Evolutionary conservation across 1,140 invertebrate genomes (phyloP), one percentile per base, ranked within the genome.

Genomic region (Gonioctena quinquepunctata): DNA sequence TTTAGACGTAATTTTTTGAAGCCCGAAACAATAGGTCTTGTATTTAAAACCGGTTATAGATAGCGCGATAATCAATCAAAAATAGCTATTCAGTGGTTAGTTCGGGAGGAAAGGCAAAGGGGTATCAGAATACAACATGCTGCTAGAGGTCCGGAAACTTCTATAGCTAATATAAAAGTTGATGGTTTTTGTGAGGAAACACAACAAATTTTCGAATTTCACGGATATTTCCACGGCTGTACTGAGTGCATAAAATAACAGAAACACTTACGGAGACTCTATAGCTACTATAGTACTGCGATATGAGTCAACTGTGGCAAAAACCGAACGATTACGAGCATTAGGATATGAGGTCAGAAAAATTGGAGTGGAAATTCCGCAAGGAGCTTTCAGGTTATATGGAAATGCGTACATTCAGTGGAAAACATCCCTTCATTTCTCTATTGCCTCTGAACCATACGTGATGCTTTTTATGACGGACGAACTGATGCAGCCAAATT

Each of bases 391-490:
- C 8, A 3, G 4, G 27, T 11, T 57, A 66, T 66, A 1, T n/a
- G 3, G 27, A 56, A 13, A 57, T 66, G 7, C 27, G 22, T 1
- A 21, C 2, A 16, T 57, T 54, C 13, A 57, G 16, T 19, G 27
- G 57, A 56, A 56, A 56, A 11, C 26, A 57, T n/a, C 26, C 26
- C 27, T n/a, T 28, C 11, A 7, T 57, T 19, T 21, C 23, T 3
- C 23, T 27, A 33, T 27, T n/a, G 57, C 16, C 52, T 16, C n/a
- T 66, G n/a, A 61, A 60, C 2, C 27, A 6, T 33, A 7, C 16
- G 57, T 7, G 66, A 68, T 16, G 57, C 56, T 33, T 68, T 68
- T 25, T 72, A 57, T 50, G 70, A 66, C 13, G 70, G 66, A 5
- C 57, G 70, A 27, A 72, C 66, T 22, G 67, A 64, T 26, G 60